phyloP scores from a whole-genome alignment of 2,113 vertebrate genomes.

The Melanostigma gelatinosum region DNA sequence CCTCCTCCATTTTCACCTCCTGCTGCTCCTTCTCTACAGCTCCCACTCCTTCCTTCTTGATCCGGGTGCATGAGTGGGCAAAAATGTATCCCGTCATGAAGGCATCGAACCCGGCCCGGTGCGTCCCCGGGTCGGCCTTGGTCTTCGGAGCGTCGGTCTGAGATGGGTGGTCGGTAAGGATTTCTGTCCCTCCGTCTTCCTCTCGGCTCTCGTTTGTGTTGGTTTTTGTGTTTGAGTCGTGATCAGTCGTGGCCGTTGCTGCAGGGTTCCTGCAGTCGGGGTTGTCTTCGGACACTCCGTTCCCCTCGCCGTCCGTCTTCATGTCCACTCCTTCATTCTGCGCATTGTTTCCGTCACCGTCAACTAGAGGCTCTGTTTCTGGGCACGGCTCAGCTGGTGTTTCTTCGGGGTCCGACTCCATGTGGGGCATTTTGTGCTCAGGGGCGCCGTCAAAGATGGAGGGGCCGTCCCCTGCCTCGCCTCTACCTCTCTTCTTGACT shows the following conservation, averaged over 20 bases:
- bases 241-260: background rate
- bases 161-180: background rate
- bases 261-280: background rate
- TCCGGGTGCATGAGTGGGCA: slow-evolving; percentile 83
- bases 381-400: background rate
- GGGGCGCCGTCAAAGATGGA: slow-evolving; percentile 51
- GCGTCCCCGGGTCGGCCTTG: slow-evolving; percentile 81
- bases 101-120: slow-evolving; percentile 95
- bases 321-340: slow-evolving; percentile 16
- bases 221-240: background rate
- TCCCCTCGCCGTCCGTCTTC: slow-evolving; percentile 8
- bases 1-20: slow-evolving; percentile 28
- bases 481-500: slow-evolving; percentile 73
- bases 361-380: background rate
- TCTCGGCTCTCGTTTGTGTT: background rate
- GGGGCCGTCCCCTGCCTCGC: background rate
- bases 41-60: slow-evolving; percentile 52
- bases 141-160: slow-evolving; percentile 35
- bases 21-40: background rate
- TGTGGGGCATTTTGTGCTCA: slow-evolving; percentile 67
- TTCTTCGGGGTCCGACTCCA: slow-evolving; percentile 69
- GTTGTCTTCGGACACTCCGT: slow-evolving; percentile 20
- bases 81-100: slow-evolving; percentile 98
- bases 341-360: background rate
- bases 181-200: background rate